Percentiles rank a stretch among this genome's conserved stretches.
These are phyloP conservation scores for Drosophila ficusphila DNA, from an alignment of 1,140 invertebrate genomes.

Conservation along the genomic window DNA sequence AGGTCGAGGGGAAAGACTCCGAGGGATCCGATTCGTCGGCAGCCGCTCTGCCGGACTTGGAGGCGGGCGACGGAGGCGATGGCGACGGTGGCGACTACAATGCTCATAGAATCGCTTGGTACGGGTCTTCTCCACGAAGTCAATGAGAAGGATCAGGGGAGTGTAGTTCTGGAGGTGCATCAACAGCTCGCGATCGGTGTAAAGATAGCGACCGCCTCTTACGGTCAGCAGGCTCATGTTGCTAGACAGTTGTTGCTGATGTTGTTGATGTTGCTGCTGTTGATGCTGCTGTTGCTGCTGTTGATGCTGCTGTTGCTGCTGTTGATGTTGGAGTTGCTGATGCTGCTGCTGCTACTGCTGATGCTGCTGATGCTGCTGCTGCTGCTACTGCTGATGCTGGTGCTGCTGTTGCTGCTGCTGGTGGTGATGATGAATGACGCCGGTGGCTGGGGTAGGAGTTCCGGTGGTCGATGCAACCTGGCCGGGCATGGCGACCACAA, in stretches of 20 bases:
- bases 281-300: background rate
- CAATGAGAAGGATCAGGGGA: constrained; percentile 70
- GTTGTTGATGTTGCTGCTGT: background rate
- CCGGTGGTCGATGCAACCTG: constrained; percentile 34
- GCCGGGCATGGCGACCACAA: constrained; percentile 61
- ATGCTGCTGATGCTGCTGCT: background rate
- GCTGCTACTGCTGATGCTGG: background rate
- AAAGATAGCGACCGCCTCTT: constrained; percentile 63
- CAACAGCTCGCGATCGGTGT: constrained; percentile 74
- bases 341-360: background rate
- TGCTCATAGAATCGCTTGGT: constrained; percentile 80
- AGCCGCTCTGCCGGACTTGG: constrained; percentile 29
- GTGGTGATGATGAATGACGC: constrained; percentile 7
- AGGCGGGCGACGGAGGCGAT: background rate
- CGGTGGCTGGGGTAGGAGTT: constrained; percentile 24
- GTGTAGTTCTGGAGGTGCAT: constrained; percentile 82
- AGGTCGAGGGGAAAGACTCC: constrained; percentile 70
- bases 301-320: constrained; percentile 25
- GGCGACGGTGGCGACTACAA: constrained; percentile 66
- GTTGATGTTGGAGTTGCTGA: constrained; percentile 15
- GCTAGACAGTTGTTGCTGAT: constrained; percentile 43
- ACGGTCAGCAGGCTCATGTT: constrained; percentile 66
- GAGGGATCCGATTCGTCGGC: constrained; percentile 12
- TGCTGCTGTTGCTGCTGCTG: constrained; percentile 9
- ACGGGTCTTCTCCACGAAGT: constrained; percentile 79